Evolutionary conservation across 2,888 invertebrate species (phyloP).

Genomic region (Calephelis perditalis): DNA sequence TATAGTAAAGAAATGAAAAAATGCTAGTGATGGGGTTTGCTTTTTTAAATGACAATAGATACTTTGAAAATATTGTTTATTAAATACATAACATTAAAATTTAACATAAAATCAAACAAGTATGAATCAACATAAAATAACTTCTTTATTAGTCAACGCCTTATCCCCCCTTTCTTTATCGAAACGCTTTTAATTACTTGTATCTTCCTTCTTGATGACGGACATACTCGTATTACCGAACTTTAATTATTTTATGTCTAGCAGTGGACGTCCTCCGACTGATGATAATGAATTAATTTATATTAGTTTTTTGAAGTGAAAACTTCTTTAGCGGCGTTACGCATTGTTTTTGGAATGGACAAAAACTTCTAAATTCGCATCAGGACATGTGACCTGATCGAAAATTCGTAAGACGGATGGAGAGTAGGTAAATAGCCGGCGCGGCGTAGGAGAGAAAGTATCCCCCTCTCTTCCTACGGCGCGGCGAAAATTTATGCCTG

Average conservation of each 20-base stretch:
- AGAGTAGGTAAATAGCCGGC: no score
- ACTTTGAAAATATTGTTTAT: not conserved
- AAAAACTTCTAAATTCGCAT: no score
- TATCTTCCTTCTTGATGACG: not conserved
- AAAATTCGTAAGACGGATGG: no score
- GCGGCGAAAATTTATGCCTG: no score
- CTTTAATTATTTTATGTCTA: not conserved
- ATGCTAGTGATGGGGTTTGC: not conserved
- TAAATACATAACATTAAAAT: not conserved
- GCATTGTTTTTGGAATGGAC: no score
- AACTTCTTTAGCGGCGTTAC: no score
- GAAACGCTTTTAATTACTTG: constrained; percentile 3
- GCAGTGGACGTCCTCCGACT: no score
- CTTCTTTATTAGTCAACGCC: not conserved
- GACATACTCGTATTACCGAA: not conserved
- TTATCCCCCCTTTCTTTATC: not conserved
- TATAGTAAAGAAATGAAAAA: not conserved
- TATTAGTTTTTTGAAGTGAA: no score
- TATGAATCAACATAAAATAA: not conserved
- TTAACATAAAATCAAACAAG: constrained; percentile 1
- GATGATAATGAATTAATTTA: no score
- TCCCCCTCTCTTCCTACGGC: no score
- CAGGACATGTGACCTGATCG: no score
- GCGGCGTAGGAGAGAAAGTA: no score
- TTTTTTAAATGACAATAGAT: not conserved